Conservation (phyloP, 2,113 vertebrate genomes). For the Barbus barbus region DNA sequence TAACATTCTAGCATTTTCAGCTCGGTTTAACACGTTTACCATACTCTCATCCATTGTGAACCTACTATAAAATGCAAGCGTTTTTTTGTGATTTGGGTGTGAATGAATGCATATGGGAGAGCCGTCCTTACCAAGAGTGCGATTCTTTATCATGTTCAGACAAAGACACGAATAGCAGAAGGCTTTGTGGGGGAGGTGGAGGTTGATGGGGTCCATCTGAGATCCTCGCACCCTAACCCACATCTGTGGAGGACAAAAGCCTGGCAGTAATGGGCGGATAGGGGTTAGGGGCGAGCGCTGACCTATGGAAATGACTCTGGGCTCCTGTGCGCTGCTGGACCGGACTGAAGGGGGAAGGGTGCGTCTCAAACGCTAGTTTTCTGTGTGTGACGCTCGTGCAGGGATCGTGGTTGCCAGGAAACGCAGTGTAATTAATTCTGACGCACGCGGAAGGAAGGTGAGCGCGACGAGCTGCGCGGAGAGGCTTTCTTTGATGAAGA, state of each 20-base stretch:
- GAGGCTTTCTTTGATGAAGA: constrained; percentile 38
- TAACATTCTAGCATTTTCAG: not conserved
- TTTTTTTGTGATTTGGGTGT: not conserved
- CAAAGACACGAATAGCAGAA: constrained; percentile 31
- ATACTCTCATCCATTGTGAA: not conserved
- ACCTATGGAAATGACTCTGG: constrained; percentile 74
- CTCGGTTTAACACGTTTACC: not conserved
- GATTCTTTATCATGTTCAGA: constrained; percentile 18
- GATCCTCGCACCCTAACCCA: constrained; percentile 56
- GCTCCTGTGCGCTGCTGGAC: constrained; percentile 49
- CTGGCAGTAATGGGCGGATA: constrained; percentile 52
- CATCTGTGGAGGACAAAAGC: constrained; percentile 72
- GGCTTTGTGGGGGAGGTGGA: constrained; percentile 32
- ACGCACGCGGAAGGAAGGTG: constrained; percentile 43
- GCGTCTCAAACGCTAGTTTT: not conserved
- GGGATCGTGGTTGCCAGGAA: constrained; percentile 53
- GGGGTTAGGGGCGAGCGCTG: constrained; percentile 53
- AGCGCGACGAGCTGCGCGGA: constrained; percentile 33
- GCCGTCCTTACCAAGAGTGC: not conserved
- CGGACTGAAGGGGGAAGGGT: constrained; percentile 30
- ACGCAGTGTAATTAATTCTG: constrained; percentile 55
- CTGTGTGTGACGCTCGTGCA: not conserved
- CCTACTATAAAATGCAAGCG: not conserved
- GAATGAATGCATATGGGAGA: not conserved
- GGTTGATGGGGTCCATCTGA: constrained; percentile 37